Evolutionary conservation across 2,113 vertebrate species (phyloP).

Genomic region (Planiliza haematocheilus): DNA sequence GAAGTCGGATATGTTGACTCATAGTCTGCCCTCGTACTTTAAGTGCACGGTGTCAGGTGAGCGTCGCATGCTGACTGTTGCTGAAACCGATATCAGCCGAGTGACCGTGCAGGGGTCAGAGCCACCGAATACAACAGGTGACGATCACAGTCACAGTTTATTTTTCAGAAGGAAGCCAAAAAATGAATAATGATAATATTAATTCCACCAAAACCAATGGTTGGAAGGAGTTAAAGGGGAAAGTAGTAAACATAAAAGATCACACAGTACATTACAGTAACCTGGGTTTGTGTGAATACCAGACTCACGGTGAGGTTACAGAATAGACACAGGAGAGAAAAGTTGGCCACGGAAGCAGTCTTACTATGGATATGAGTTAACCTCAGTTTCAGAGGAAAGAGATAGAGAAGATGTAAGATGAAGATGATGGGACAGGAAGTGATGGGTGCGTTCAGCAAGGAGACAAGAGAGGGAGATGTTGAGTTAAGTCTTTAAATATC

Average conservation of each 20-base stretch:
- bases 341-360: no score
- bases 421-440: slow-evolving; percentile 5
- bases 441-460: background rate
- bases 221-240: background rate
- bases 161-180: background rate
- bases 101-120: slow-evolving; percentile 19
- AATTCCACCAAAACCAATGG: background rate
- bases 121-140: background rate
- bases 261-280: slow-evolving; percentile 9
- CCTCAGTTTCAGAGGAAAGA: background rate
- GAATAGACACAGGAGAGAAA: background rate
- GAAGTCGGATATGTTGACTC: background rate
- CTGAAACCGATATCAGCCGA: slow-evolving; percentile 27
- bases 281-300: background rate
- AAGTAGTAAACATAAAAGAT: background rate
- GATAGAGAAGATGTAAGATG: background rate
- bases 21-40: slow-evolving; percentile 3
- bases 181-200: no score
- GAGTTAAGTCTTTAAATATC: slow-evolving; percentile 13
- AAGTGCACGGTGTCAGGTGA: background rate
- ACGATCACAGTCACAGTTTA: background rate
- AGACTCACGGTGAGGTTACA: background rate
- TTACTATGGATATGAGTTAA: no score
- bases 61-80: background rate
- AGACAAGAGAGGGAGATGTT: background rate